These are phyloP conservation scores for Ennomos quercinarius DNA, from an alignment of 2,888 invertebrate species.

Conservation along the genomic window DNA sequence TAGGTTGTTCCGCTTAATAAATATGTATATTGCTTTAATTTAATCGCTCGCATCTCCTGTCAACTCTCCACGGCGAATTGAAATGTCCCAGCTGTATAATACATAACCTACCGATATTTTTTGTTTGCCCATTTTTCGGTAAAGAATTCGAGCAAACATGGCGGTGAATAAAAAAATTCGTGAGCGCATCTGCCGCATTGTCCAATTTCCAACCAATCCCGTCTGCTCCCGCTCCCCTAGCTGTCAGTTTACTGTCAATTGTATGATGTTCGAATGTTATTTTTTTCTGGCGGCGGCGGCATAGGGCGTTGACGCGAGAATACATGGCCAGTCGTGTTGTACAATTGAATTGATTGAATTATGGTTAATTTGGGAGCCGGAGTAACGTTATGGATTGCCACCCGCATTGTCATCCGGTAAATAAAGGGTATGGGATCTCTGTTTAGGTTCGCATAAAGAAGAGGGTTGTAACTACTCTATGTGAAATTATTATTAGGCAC, in stretches of 20 bases:
- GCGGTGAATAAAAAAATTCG: slow-evolving; percentile 61
- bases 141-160: slow-evolving; percentile 79
- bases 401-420: slow-evolving; percentile 74
- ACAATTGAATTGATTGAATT: slow-evolving; percentile 84
- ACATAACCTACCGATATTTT: slow-evolving; percentile 49
- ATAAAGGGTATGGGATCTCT: slow-evolving; percentile 52
- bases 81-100: slow-evolving; percentile 40
- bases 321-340: slow-evolving; percentile 75
- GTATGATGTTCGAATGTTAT: slow-evolving; percentile 73
- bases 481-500: neutral
- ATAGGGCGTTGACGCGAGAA: slow-evolving; percentile 78
- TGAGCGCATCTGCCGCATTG: slow-evolving; percentile 82
- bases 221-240: slow-evolving; percentile 77
- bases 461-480: neutral
- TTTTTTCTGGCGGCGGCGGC: slow-evolving; percentile 62
- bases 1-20: slow-evolving; percentile 33
- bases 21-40: slow-evolving; percentile 32
- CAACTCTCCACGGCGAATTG: slow-evolving; percentile 57
- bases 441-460: slow-evolving; percentile 23
- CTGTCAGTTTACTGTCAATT: slow-evolving; percentile 80
- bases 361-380: slow-evolving; percentile 70
- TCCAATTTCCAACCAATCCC: slow-evolving; percentile 79
- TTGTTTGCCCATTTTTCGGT: slow-evolving; percentile 63
- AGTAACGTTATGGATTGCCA: slow-evolving; percentile 75
- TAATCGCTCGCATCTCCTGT: slow-evolving; percentile 67